Evolutionary conservation across 2,113 vertebrate genomes (phyloP), one percentile per base, ranked within the genome.

Genomic region (Toxotes chatareus): DNA sequence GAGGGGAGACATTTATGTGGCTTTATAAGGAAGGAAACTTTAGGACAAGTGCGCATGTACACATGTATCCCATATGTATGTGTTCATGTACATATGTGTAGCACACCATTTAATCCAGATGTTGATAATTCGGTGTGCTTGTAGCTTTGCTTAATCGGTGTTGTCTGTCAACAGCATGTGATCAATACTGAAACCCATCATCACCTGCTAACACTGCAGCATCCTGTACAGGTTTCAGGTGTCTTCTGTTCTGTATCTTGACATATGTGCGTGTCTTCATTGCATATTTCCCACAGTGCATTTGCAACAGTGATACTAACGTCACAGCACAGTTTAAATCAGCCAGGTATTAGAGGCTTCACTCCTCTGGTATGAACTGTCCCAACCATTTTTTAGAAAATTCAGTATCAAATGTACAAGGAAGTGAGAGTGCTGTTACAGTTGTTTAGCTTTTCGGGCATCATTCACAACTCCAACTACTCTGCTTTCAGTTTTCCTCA

Each of bases 171-270:
- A 78, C 65, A 79, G 78, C 84, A 53, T 71, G 40, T 60, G 76
- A 73, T 85, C 69, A 55, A 60, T 23, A 69, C 82, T 78, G 86
- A 82, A 87, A 83, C 67, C 55, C 78, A 80, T 70, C 76, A 60
- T 27, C 1, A 5, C 34, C 70, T 60, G 82, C 53, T 56, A 86
- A 87, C 79, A 75, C 31, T n/a, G 51, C 6, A 55, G 4, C 10
- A 55, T 55, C 21, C 11, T 55, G 7, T 23, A 46, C 6, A 46
- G 7, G 44, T 46, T 74, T 83, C 34, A 55, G 34, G 61, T 53
- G 53, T 76, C 71, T 74, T 79, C 70, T 17, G 21, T 71, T 78
- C 21, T 69, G 34, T 16, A 53, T 69, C 31, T 76, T 32, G 19
- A 14, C 38, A 38, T 13, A 7, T 16, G 32, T 36, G 55, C 14